Base-by-base conservation (phyloP, 2,888 invertebrate genomes). In the Tenthredo livida region DNA sequence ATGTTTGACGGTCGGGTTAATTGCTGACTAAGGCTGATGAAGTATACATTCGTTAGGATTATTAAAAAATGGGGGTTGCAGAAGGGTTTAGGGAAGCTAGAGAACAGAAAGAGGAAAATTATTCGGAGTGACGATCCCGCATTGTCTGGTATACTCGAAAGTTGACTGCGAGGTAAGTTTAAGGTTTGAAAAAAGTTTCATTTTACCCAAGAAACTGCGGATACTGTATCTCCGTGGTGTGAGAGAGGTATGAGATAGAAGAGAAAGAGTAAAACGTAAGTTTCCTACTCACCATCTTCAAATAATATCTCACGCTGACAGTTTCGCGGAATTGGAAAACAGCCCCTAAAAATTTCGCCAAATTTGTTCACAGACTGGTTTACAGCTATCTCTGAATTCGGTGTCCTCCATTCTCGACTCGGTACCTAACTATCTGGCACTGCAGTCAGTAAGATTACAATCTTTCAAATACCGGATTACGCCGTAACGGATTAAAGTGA, bases 291-390 rank as follows among this genome's bases (percentile, higher is more conserved):
- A 70, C 70, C 70, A 40, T 70, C 37, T 40, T 70, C 70, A 29
- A 33, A 70, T 70, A 70, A 70, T 70, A 70, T 70, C 70, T 70
- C 70, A 70, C 33, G 37, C 37, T 17, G 70, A 33, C 70, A 70
- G 37, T 70, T 70, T 33, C 33, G 37, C 40, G 40, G 70, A 70
- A 70, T 70, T 70, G 37, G 70, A 70, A 70, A 70, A 70, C 70
- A 37, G 12, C 70, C 70, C 37, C 37, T 37, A 33, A 37, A 70
- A 70, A 37, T 40, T 29, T 17, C 70, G 6, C 70, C 33, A 70
- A 70, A 70, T 70, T 70, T 70, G 70, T 70, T 70, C 37, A 70
- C 70, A 6, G 70, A 70, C 70, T 37, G 40, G 70, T 70, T 70
- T 70, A 70, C 70, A 9, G 29, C 61, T 61, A 17, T 40, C 37